These are phyloP conservation scores for Linurgus olivaceus DNA, from an alignment of 2,797 vertebrate genomes.

Conservation along the genomic window DNA sequence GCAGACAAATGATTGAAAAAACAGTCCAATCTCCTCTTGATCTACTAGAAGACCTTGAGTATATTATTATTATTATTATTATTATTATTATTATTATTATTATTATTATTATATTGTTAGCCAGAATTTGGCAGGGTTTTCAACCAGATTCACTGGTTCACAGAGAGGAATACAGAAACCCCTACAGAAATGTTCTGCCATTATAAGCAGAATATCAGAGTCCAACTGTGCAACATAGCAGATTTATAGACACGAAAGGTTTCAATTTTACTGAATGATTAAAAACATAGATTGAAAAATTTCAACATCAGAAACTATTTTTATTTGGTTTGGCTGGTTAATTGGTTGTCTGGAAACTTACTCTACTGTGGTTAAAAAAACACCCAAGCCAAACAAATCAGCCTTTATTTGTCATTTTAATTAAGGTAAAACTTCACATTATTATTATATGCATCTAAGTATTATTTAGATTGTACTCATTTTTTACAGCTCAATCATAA, in stretches of 20 bases:
- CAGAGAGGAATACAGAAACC: not conserved
- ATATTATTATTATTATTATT: not conserved
- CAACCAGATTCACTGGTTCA: not conserved
- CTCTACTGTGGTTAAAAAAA: not conserved
- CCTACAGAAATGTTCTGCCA: not conserved
- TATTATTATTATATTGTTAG: not conserved
- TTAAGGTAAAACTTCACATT: not conserved
- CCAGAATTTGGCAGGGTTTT: not conserved
- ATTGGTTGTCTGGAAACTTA: not conserved
- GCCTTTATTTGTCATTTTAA: not conserved
- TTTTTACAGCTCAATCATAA: not conserved
- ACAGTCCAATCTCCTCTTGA: not conserved
- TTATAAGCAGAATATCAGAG: not conserved
- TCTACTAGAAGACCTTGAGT: not conserved
- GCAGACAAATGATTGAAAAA: not conserved
- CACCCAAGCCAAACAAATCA: not conserved
- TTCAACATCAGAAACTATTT: not conserved
- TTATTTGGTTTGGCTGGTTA: not conserved
- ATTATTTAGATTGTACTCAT: not conserved
- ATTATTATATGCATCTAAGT: not conserved
- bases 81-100: no score
- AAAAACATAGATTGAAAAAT: not conserved
- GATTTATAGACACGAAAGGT: not conserved
- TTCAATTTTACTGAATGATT: not conserved
- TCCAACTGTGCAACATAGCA: not conserved